Evolutionary conservation across 1,140 invertebrate species (phyloP).

Genomic region (Drosophila watanabei): DNA sequence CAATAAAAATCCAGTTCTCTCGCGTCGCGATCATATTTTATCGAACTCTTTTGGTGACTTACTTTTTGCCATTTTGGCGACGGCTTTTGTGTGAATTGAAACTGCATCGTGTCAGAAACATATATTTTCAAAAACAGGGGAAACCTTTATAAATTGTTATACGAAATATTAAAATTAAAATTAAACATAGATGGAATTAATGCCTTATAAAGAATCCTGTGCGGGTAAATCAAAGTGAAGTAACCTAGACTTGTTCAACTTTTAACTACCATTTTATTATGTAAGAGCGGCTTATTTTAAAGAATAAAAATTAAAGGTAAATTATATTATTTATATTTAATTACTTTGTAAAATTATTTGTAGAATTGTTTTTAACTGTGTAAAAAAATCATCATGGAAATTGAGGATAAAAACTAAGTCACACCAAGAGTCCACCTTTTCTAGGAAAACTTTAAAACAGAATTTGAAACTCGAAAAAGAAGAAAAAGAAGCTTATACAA

Average conservation of each 20-base stretch:
- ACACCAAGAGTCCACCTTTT: no score
- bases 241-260: neutral
- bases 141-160: neutral
- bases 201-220: slow-evolving; percentile 4
- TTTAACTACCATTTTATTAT: no score
- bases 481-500: no score
- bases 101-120: neutral
- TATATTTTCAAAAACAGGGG: neutral
- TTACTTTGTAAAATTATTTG: neutral
- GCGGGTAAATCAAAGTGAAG: slow-evolving; percentile 4
- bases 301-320: neutral
- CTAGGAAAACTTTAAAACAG: no score
- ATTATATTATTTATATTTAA: neutral
- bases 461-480: no score
- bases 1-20: slow-evolving; percentile 1
- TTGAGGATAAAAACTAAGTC: no score
- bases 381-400: no score
- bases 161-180: slow-evolving; percentile 21
- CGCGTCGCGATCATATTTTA: slow-evolving; percentile 35
- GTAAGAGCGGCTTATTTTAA: no score
- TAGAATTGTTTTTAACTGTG: no score
- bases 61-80: slow-evolving; percentile 51
- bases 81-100: slow-evolving; percentile 53
- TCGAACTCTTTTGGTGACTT: slow-evolving; percentile 25
- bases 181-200: neutral